Conservation (phyloP, 2,888 invertebrate genomes). For the Priocnemis perturbator region DNA sequence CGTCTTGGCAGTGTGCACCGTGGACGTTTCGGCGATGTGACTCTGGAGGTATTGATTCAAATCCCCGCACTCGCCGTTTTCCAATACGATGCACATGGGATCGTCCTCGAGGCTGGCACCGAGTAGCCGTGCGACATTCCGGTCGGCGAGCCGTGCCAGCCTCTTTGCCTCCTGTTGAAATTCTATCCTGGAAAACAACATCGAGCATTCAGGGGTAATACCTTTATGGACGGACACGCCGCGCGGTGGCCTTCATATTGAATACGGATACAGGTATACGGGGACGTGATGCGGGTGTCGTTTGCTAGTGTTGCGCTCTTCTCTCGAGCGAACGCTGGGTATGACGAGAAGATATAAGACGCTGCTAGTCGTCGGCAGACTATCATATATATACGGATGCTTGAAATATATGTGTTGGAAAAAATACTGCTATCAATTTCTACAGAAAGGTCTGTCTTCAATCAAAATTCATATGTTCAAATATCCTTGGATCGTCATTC, state of each 20-base stretch:
- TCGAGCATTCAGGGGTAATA: constrained; percentile 56
- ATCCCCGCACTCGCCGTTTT: constrained; percentile 87
- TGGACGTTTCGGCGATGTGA: constrained; percentile 85
- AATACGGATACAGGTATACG: constrained; percentile 35
- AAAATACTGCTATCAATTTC: too few relatives aligned
- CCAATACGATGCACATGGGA: constrained; percentile 86
- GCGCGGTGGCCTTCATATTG: constrained; percentile 24
- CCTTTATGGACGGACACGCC: constrained; percentile 49
- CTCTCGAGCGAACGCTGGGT: constrained; percentile 1
- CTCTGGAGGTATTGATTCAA: constrained; percentile 90
- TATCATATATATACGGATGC: too few relatives aligned
- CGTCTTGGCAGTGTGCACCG: constrained; percentile 81
- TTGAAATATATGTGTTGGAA: too few relatives aligned
- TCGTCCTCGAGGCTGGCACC: constrained; percentile 85
- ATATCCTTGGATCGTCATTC: too few relatives aligned
- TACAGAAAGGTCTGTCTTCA: too few relatives aligned
- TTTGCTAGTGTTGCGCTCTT: constrained; percentile 10
- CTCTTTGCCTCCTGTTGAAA: constrained; percentile 85
- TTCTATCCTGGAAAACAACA: constrained; percentile 78
- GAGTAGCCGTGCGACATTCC: constrained; percentile 84
- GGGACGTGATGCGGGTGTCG: constrained; percentile 35
- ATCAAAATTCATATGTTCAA: too few relatives aligned
- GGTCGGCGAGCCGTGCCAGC: constrained; percentile 82
- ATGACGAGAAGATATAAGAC: neutral
- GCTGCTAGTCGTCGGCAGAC: too few relatives aligned